phyloP scores from a whole-genome alignment of 2,888 invertebrate genomes.

The Malachius bipustulatus region DNA sequence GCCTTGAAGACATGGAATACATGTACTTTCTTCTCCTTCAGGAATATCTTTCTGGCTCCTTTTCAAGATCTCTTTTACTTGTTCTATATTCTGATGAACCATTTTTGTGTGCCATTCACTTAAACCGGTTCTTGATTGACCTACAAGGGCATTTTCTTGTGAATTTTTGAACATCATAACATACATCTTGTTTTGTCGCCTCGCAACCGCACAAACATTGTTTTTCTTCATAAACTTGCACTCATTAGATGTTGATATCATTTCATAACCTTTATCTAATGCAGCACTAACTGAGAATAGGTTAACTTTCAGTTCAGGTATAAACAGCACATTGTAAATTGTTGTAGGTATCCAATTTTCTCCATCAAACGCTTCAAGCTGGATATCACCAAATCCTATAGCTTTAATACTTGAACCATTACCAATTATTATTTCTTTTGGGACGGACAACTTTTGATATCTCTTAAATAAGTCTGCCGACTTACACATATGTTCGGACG shows the following conservation, averaged over 20 bases:
- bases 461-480: background rate
- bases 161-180: too few species aligned
- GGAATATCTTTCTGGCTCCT: slow-evolving; percentile 9
- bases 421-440: background rate
- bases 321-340: background rate
- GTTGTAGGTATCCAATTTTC: background rate
- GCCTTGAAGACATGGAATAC: too few species aligned
- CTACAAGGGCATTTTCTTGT: too few species aligned
- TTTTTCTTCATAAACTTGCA: too few species aligned
- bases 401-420: background rate
- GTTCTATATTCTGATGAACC: slow-evolving; percentile 10
- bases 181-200: too few species aligned
- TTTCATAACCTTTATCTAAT: background rate
- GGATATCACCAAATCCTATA: background rate
- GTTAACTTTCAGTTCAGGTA: background rate
- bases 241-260: too few species aligned
- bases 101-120: slow-evolving; percentile 10
- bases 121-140: too few species aligned
- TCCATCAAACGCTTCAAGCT: background rate
- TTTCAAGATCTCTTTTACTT: slow-evolving; percentile 7
- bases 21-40: slow-evolving; percentile 7
- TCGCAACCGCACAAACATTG: too few species aligned
- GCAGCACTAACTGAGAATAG: slow-evolving; percentile 1
- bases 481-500: background rate
- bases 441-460: background rate